Evolutionary conservation across 2,888 invertebrate species (phyloP).

Genomic region (Unio pictorum): DNA sequence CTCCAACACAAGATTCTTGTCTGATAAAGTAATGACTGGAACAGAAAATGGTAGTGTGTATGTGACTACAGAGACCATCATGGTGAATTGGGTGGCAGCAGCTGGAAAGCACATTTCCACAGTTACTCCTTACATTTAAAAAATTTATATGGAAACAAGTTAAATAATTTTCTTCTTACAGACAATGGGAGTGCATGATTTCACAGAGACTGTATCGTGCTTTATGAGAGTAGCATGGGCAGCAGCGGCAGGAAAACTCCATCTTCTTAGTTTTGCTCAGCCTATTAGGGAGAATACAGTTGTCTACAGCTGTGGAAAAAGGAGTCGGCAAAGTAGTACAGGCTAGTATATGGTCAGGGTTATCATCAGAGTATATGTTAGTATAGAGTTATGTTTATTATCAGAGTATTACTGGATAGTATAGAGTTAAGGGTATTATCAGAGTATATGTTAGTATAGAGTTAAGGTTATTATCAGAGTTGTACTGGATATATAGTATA

Average conservation of each 20-base stretch:
- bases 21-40: too few species aligned
- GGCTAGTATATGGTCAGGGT: constrained; percentile 43
- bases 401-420: too few species aligned
- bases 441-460: too few species aligned
- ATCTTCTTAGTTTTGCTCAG: constrained; percentile 68
- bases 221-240: constrained; percentile 74
- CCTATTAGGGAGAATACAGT: constrained; percentile 67
- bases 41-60: too few species aligned
- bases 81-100: background rate
- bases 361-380: too few species aligned
- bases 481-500: too few species aligned
- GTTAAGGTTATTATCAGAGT: too few species aligned
- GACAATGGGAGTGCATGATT: constrained; percentile 70
- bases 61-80: too few species aligned
- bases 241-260: constrained; percentile 72
- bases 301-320: constrained; percentile 58
- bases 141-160: background rate
- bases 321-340: constrained; percentile 72
- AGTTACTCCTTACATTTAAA: background rate
- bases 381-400: too few species aligned
- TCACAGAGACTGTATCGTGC: constrained; percentile 70
- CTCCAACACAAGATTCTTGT: too few species aligned
- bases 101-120: background rate
- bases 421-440: too few species aligned
- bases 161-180: constrained; percentile 37